Evolutionary conservation across 2,888 invertebrate species (phyloP).

Genomic region (Limenitis camilla): DNA sequence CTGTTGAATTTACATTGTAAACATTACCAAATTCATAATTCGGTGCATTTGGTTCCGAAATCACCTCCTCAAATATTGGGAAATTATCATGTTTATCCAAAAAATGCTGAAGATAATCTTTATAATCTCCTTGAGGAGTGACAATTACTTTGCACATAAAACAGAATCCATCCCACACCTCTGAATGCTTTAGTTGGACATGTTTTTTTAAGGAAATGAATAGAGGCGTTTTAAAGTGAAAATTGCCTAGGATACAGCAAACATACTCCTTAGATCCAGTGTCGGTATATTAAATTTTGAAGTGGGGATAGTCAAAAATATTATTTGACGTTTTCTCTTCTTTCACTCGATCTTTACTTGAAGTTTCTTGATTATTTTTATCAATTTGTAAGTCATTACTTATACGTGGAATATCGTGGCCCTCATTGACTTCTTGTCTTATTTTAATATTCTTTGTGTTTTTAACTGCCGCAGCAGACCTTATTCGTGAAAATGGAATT

Average conservation of each 20-base stretch:
- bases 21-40: constrained; percentile 6
- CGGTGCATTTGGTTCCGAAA: constrained; percentile 13
- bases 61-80: not conserved
- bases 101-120: constrained; percentile 28
- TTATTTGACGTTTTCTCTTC: constrained; percentile 18
- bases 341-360: not conserved
- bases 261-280: constrained; percentile 54
- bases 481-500: constrained; percentile 77
- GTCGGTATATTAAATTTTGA: constrained; percentile 43
- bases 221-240: constrained; percentile 55
- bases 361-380: not conserved
- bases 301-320: constrained; percentile 45
- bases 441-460: constrained; percentile 7
- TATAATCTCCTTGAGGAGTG: constrained; percentile 51
- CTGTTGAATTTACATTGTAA: not conserved
- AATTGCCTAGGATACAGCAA: constrained; percentile 54
- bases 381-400: constrained; percentile 1
- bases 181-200: constrained; percentile 52
- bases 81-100: too few species aligned
- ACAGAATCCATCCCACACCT: constrained; percentile 75
- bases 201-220: constrained; percentile 65
- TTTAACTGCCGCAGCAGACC: constrained; percentile 56
- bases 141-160: constrained; percentile 64
- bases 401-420: not conserved
- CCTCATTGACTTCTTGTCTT: constrained; percentile 4